phyloP scores from a whole-genome alignment of 2,888 invertebrate genomes.

The Leptinotarsa haldemani region DNA sequence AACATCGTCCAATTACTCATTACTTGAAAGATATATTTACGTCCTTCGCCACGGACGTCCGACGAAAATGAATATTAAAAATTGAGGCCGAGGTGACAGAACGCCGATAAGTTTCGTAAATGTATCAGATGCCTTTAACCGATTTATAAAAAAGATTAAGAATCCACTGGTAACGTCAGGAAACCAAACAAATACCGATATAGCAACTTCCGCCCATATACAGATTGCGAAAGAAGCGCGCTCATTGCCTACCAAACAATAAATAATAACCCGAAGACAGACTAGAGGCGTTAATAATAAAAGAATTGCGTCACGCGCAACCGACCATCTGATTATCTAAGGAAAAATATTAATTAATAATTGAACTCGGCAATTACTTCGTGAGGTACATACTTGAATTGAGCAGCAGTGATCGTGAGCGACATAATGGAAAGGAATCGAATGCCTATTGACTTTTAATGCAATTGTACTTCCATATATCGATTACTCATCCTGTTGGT shows the following conservation, averaged over 20 bases:
- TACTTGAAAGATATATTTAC: not conserved
- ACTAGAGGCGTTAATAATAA: slow-evolving; percentile 37
- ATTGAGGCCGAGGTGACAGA: slow-evolving; percentile 18
- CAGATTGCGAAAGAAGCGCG: slow-evolving; percentile 36
- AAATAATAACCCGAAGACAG: slow-evolving; percentile 28
- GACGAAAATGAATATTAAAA: slow-evolving; percentile 16
- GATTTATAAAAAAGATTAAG: slow-evolving; percentile 16
- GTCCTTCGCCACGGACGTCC: not conserved
- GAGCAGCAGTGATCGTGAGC: slow-evolving; percentile 3
- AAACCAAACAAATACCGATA: slow-evolving; percentile 38
- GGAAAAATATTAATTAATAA: slow-evolving; percentile 28
- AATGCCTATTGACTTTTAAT: slow-evolving; percentile 9
- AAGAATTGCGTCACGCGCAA: slow-evolving; percentile 38
- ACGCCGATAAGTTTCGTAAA: slow-evolving; percentile 26
- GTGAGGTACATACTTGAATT: slow-evolving; percentile 17
- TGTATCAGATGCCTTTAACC: not conserved
- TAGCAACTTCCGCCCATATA: slow-evolving; percentile 41
- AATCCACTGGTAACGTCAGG: slow-evolving; percentile 32
- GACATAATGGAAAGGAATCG: slow-evolving; percentile 11
- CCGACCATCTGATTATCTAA: slow-evolving; percentile 25
- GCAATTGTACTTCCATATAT: not conserved
- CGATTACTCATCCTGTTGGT: not conserved
- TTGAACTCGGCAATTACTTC: slow-evolving; percentile 13
- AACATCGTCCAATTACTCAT: not conserved
- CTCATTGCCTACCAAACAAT: slow-evolving; percentile 33